A percentile compares a stretch with the other conserved stretches of the same genome.
These are phyloP conservation scores for Hirtodrosophila alboralis DNA, from an alignment of 2,888 invertebrate genomes.

Conservation along the genomic window DNA sequence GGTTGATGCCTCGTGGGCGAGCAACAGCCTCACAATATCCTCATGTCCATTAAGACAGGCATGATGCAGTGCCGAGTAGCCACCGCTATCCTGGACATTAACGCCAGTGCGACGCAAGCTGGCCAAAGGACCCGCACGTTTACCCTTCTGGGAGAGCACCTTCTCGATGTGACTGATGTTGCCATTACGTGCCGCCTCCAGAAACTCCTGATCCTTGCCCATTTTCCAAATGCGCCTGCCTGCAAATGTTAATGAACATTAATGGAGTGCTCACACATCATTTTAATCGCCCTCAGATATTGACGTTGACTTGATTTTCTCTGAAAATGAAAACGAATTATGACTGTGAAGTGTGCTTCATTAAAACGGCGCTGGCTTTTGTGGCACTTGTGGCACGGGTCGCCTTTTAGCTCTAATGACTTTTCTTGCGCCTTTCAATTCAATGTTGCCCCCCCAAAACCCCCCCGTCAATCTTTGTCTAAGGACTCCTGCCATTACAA, in stretches of 20 bases:
- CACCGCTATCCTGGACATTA: slow-evolving; percentile 96
- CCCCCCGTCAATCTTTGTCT: slow-evolving; percentile 21
- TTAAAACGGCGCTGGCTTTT: slow-evolving; percentile 68
- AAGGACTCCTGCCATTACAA: slow-evolving; percentile 54
- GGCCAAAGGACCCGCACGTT: slow-evolving; percentile 96
- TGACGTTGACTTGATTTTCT: slow-evolving; percentile 47
- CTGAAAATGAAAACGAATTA: slow-evolving; percentile 60
- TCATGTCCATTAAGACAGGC: slow-evolving; percentile 97
- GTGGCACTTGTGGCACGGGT: slow-evolving; percentile 46
- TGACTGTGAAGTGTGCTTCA: slow-evolving; percentile 71
- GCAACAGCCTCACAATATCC: slow-evolving; percentile 92
- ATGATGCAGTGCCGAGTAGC: slow-evolving; percentile 96
- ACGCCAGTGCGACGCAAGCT: slow-evolving; percentile 95
- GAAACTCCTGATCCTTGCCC: slow-evolving; percentile 98
- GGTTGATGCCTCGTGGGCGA: slow-evolving; percentile 92
- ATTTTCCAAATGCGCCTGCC: slow-evolving; percentile 84
- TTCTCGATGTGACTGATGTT: slow-evolving; percentile 95
- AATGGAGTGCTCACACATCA: slow-evolving; percentile 40
- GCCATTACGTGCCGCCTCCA: slow-evolving; percentile 97
- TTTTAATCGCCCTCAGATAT: slow-evolving; percentile 46
- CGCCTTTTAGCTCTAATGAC: slow-evolving; percentile 71
- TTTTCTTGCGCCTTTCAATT: slow-evolving; percentile 58
- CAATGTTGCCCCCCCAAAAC: slow-evolving; percentile 14
- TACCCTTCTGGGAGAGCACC: slow-evolving; percentile 93
- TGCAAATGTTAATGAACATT: slow-evolving; percentile 50